Percentiles rank a stretch among this genome's conserved stretches.
Evolutionary conservation across 2,797 vertebrate genomes (phyloP).

Genomic region (Acrocephalus scirpaceus): DNA sequence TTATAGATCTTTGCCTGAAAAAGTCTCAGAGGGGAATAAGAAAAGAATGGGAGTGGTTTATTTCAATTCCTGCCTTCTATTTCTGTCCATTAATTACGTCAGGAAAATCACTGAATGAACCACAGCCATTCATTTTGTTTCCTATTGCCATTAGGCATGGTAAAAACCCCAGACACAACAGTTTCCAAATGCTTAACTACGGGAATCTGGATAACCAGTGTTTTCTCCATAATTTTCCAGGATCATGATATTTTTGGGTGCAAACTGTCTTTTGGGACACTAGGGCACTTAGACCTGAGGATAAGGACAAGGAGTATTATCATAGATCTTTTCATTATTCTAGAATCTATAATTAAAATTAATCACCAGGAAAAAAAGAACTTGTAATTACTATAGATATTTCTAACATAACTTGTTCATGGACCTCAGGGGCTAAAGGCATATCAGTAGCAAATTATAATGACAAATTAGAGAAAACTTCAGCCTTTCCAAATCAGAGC

Average conservation of each 20-base stretch:
- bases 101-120: conserved; percentile 36
- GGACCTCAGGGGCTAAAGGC: not conserved
- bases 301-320: not conserved
- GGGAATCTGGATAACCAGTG: not conserved
- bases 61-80: conserved; percentile 61
- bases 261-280: not conserved
- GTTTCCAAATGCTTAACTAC: not conserved
- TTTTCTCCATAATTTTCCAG: not conserved
- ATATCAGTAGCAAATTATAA: not conserved
- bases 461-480: not conserved
- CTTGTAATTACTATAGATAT: not conserved
- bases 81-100: conserved; percentile 51
- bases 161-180: conserved; percentile 21
- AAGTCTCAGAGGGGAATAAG: conserved; percentile 31
- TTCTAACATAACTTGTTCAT: not conserved
- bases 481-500: not conserved
- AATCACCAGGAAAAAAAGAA: not conserved
- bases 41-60: conserved; percentile 50
- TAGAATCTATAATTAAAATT: not conserved
- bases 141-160: conserved; percentile 22
- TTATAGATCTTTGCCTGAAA: conserved; percentile 10
- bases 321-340: not conserved
- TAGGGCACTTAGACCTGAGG: not conserved
- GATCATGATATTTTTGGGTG: not conserved
- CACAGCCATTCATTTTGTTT: conserved; percentile 42